Base-by-base conservation (phyloP, 2,888 invertebrate species). In the Aporophyla nigra region DNA sequence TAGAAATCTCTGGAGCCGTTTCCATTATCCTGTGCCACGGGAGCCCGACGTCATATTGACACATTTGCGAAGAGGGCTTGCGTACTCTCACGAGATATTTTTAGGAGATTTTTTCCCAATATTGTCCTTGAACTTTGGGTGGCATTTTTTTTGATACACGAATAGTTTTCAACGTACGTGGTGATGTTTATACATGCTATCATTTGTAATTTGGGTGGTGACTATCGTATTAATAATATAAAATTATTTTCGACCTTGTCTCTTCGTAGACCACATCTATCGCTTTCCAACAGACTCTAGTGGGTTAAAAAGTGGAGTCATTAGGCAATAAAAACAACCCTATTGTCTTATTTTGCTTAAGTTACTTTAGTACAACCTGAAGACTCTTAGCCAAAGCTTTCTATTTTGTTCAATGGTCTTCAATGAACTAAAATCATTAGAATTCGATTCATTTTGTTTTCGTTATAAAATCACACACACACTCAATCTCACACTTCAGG, bases 11-110 rank as follows among this genome's bases (percentile, higher is more conserved):
- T 62, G 68, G 69, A 76, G 75, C 40, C 68, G 1, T 59, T 71
- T 81, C 73, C 80, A 83, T 86, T 84, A 88, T 82, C 71, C 51
- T 72, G 79, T 78, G 46, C 61, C 59, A 43, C 24, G 43, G 56
- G 53, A 80, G 72, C 66, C 70, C 53, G 65, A 65, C 58, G 68
- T 80, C 76, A 73, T 69, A 73, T 74, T 75, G 72, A 75, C 76
- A 86, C 76, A 79, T 82, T 80, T 78, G 66, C 59, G 58, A 72
- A 71, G 58, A 71, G 74, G 65, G 49, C 46, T 62, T 63, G 33
- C 16, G 69, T 33, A 51, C 49, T 51, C 10, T 51, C 53, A 24
- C 46, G 21, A 56, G 24, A 54, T 83, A 73, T 78, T 79, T 81
- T 70, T 83, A n/a, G 24, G 1, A 19, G 27, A n/a, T 7, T 14